Evolutionary conservation across 2,797 vertebrate genomes (phyloP).

Genomic region (Balearica regulorum): DNA sequence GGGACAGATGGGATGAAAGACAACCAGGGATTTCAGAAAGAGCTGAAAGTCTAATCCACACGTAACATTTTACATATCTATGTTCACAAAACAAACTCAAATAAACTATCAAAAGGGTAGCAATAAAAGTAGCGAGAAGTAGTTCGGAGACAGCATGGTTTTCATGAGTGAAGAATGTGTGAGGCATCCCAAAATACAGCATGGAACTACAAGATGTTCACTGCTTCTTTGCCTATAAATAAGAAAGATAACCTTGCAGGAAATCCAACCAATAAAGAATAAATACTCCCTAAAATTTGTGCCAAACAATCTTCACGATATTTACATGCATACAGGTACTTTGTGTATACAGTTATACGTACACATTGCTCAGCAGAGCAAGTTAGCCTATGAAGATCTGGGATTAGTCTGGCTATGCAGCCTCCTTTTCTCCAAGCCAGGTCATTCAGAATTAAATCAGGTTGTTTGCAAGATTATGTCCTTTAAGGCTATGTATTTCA

Average conservation of each 20-base stretch:
- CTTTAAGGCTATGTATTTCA: not conserved
- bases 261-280: not conserved
- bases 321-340: not conserved
- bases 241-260: not conserved
- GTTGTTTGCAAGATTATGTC: not conserved
- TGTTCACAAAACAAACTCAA: not conserved
- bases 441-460: not conserved
- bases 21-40: not conserved
- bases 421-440: not conserved
- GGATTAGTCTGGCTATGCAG: not conserved
- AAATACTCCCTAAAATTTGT: not conserved
- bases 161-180: not conserved
- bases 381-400: not conserved
- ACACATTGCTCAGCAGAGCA: not conserved
- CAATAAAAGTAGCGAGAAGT: not conserved
- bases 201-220: not conserved
- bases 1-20: not conserved
- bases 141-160: not conserved
- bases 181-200: not conserved
- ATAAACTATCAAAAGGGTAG: not conserved
- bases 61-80: not conserved
- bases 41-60: not conserved
- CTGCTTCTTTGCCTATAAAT: not conserved
- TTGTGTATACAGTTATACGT: not conserved
- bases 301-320: not conserved